Percentiles rank a stretch among this genome's conserved stretches.
Conservation (phyloP, 2,113 vertebrate species). For the Acanthisitta chloris region DNA sequence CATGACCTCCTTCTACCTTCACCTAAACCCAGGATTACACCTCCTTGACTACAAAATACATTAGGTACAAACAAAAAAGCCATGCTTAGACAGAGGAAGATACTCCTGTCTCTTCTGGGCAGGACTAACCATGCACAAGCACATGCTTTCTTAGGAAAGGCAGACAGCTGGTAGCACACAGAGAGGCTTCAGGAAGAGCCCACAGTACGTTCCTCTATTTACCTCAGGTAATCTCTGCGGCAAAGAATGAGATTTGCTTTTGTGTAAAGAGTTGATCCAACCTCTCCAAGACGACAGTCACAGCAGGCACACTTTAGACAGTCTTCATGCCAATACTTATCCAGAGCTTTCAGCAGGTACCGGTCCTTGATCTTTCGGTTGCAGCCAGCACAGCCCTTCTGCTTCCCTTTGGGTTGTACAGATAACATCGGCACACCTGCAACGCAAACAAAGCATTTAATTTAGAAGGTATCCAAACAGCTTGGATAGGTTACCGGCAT, state of each 20-base stretch:
- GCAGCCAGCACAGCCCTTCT: slow-evolving; percentile 99
- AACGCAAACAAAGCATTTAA: slow-evolving; percentile 68
- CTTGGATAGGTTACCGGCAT: background rate
- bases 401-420: slow-evolving; percentile 98
- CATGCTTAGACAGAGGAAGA: background rate
- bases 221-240: slow-evolving; percentile 98
- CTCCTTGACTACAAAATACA: background rate
- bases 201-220: slow-evolving; percentile 28
- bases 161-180: background rate
- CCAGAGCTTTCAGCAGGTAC: slow-evolving; percentile 98
- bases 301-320: slow-evolving; percentile 99
- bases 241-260: slow-evolving; percentile 99
- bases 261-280: slow-evolving; percentile 99
- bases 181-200: background rate
- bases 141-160: background rate
- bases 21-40: background rate
- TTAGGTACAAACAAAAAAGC: background rate
- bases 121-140: background rate
- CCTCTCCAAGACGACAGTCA: slow-evolving; percentile 98
- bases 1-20: background rate
- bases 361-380: slow-evolving; percentile 99
- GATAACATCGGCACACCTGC: slow-evolving; percentile 97
- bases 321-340: slow-evolving; percentile 99
- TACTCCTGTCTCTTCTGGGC: background rate
- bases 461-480: background rate